Base-by-base conservation (phyloP, 2,113 vertebrate genomes). In the Pedetes capensis region DNA sequence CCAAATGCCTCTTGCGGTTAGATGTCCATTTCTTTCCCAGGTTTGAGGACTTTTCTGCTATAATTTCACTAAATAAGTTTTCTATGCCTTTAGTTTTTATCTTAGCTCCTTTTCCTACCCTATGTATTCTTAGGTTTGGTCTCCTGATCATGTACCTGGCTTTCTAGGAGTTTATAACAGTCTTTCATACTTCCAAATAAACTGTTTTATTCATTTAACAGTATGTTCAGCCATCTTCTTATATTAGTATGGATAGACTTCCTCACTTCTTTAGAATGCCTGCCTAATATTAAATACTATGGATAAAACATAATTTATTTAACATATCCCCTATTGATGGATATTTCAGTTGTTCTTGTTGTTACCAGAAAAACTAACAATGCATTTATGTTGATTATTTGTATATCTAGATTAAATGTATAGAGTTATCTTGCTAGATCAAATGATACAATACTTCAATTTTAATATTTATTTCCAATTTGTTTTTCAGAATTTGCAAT, bases 401-500 rank as follows among this genome's bases (percentile, higher is more conserved):
- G 1, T 85, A 20, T 63, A 80, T 72, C 29, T 76, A 96, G 22
- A 76, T 68, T 82, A 94, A 94, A 84, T 63, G 8, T 55, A 39
- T 64, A 87, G 47, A 64, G 14, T 66, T 89, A 91, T 69, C 91
- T 68, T 86, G 3, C 22, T 49, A 76, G 5, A 5, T 79, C 87
- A 89, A 85, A 86, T 10, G n/a, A 69, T 39, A 78, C n/a, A 32
- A 27, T 64, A 57, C 22, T 87, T 75, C 68, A 75, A 69, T 84
- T 86, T 87, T 83, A n/a, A 92, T 76, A 29, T 55, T 84, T 71
- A 72, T 87, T 92, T 93, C 2, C 13, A 87, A 90, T 85, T 97
- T 91, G 27, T 37, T 81, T 95, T 96, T 84, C 84, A 96, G 92
- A 72, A 16, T 91, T 95, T 89, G 34, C 10, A 42, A 91, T 57